Base-by-base conservation (phyloP, 1,140 invertebrate species). In the Aphaenogaster ashmeadi region DNA sequence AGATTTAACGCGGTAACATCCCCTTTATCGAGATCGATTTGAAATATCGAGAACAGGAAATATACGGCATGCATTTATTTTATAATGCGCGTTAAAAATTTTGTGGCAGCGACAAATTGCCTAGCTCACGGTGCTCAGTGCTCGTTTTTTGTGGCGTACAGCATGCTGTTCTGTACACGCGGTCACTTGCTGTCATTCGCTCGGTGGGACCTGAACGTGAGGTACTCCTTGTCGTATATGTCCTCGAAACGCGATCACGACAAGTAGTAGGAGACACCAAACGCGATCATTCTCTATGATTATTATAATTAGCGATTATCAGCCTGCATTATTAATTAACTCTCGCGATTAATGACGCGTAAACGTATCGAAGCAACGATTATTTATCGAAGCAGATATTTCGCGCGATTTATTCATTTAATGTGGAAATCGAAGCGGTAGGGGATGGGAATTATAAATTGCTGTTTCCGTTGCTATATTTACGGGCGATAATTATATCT, bases 301-400 rank as follows among this genome's bases (percentile, higher is more conserved):
- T 69, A 69, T 69, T 44, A 67, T 44, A 67, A 67, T 67, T 69
- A 69, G 66, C 21, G 66, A 69, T 67, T 69, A 69, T 50, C n/a
- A 69, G n/a, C 6, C 41, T 69, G 21, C 66, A 41, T 50, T 69
- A 69, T 69, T 69, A 69, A 69, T 69, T 69, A 50, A 69, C 66
- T 69, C 66, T 69, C 41, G 6, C 41, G 66, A 69, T 69, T 69
- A 69, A 69, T 69, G 66, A 69, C 41, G 66, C 66, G 21, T 69
- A 69, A 69, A 69, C 66, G 44, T 69, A 69, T 69, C 66, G 41
- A 69, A 11, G 66, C 66, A 69, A 69, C 66, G 66, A 47, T 69
- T 69, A 69, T 69, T 69, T 69, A 69, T 69, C 44, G 41, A 69
- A 69, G 66, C 66, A 69, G 66, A 69, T 69, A 69, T 69, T 69